A percentile compares a stretch with the other conserved stretches of the same genome.
Conservation (phyloP, 2,113 vertebrate species). For the Tupaia chinensis region DNA sequence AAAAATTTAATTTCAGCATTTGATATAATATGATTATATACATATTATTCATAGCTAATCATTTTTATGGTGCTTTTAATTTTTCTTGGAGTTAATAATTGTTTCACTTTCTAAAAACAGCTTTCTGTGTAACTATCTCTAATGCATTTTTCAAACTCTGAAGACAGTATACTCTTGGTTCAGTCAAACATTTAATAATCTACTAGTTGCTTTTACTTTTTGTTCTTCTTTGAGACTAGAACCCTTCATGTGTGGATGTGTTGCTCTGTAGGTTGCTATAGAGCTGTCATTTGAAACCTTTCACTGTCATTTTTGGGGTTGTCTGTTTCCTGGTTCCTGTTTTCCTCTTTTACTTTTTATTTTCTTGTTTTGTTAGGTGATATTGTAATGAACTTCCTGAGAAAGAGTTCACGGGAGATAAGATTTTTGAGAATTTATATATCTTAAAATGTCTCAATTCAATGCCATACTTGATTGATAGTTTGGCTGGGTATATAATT, state of each 20-base stretch:
- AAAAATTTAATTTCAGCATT: not conserved
- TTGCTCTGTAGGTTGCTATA: not conserved
- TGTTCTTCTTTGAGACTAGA: not conserved
- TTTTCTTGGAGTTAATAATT: not conserved
- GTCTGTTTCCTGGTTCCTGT: not conserved
- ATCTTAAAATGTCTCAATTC: not conserved
- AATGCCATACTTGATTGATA: not conserved
- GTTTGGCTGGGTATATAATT: constrained; percentile 35
- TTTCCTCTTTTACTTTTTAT: not conserved
- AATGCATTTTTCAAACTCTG: not conserved
- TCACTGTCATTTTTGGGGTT: not conserved
- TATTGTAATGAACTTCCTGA: not conserved
- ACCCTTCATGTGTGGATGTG: fast-evolving
- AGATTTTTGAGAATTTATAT: not conserved
- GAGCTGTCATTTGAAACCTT: not conserved
- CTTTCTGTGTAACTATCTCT: not conserved
- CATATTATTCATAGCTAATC: not conserved
- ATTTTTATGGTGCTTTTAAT: not conserved
- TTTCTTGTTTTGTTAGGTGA: not conserved
- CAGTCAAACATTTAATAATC: not conserved
- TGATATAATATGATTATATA: not conserved
- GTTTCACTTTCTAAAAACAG: constrained; percentile 11
- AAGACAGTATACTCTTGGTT: not conserved
- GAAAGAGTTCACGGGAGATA: not conserved
- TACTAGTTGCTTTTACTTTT: not conserved